Base-by-base conservation (phyloP, 1,140 invertebrate genomes). In the Aleiodes sp. region DNA sequence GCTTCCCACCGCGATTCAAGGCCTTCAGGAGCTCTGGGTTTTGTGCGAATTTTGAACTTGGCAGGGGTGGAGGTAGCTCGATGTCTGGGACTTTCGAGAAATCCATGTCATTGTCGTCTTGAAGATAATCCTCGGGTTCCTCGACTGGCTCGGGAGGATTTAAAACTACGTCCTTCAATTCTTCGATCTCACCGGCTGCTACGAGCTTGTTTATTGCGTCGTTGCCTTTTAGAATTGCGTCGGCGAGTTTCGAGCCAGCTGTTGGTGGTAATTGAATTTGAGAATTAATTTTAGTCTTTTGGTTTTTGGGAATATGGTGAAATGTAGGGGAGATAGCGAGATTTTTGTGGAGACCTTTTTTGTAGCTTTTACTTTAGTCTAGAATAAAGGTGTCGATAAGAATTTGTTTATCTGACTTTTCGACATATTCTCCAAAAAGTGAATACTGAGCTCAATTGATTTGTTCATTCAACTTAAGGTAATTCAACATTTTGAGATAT, bases 151-250 rank as follows among this genome's bases (percentile, higher is more conserved):
- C 86, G 65, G 91, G 70, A n/a, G 76, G 72, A 1, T 35, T 73
- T 16, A 67, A 46, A 75, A 93, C 90, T 1, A 94, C 89, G 76
- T 94, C 93, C 43, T 90, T 88, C 28, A 94, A 75, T 78, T 94
- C 92, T 80, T 93, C 92, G 65, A 94, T 89, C 81, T 92, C 92
- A 43, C 93, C 93, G 4, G 92, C 91, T 72, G 91, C 89, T 14
- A 94, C 91, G 68, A 90, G 90, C 79, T 91, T 92, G 78, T 93
- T 92, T 28, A 94, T 87, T 46, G 91, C 91, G 37, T 93, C 88
- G 12, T 90, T 88, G n/a, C 93, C 93, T 76, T 93, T 92, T 10
- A 88, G 84, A 72, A 94, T 93, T 0, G 91, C 92, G 65, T 90
- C 88, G 75, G 92, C 91, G 28, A 94, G 79, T 79, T 91, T 90